phyloP scores from a whole-genome alignment of 2,113 vertebrate species.

The Girardinichthys multiradiatus region DNA sequence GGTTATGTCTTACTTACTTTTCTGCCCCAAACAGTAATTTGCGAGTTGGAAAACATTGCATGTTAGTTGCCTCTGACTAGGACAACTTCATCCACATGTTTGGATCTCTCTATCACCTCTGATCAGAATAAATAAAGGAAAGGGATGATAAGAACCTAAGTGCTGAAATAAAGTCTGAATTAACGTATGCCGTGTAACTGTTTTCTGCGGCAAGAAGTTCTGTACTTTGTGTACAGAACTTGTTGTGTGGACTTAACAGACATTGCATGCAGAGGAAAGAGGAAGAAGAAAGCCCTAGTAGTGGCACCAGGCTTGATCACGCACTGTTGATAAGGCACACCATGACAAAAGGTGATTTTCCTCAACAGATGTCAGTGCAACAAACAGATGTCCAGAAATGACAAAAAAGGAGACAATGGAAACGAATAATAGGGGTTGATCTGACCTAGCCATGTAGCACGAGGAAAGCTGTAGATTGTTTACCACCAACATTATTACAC shows the following conservation, averaged over 20 bases:
- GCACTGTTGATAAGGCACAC: constrained; percentile 54
- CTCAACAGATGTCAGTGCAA: constrained; percentile 56
- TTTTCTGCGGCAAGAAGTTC: too few relatives aligned
- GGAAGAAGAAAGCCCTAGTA: constrained; percentile 64
- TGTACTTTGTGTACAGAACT: constrained; percentile 17
- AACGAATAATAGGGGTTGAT: neutral
- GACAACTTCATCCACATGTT: too few relatives aligned
- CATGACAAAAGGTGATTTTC: constrained; percentile 58
- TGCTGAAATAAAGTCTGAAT: too few relatives aligned
- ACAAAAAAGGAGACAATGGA: neutral
- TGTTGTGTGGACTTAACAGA: constrained; percentile 43
- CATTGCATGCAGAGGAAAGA: constrained; percentile 64
- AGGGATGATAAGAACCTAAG: too few relatives aligned
- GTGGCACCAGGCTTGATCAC: constrained; percentile 65
- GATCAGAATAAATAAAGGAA: too few relatives aligned
- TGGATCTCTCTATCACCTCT: too few relatives aligned
- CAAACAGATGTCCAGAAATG: constrained; percentile 34
- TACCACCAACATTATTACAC: constrained; percentile 20
- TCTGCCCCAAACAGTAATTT: too few relatives aligned
- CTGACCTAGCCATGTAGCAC: neutral
- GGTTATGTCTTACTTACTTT: too few relatives aligned
- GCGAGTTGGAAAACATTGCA: too few relatives aligned
- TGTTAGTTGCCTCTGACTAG: too few relatives aligned
- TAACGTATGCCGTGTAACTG: too few relatives aligned
- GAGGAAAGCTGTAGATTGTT: constrained; percentile 8